Conservation (phyloP, 2,113 vertebrate genomes). For the Phainopepla nitens region DNA sequence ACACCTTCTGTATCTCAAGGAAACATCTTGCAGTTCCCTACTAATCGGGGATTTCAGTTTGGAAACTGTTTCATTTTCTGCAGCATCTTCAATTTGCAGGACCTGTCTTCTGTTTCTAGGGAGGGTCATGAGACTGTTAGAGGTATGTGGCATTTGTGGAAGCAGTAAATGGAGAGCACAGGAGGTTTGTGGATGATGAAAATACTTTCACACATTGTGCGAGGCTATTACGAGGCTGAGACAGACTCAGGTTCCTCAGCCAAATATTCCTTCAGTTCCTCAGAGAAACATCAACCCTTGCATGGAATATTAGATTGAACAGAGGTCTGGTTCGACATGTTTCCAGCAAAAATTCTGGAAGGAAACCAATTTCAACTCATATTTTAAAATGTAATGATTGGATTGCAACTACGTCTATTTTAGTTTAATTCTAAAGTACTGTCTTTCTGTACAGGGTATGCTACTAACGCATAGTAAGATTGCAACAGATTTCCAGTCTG, state of each 20-base stretch:
- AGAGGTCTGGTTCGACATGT: constrained; percentile 17
- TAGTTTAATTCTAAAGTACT: constrained; percentile 41
- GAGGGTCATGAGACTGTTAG: not conserved
- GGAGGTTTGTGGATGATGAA: constrained; percentile 28
- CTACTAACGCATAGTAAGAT: not conserved
- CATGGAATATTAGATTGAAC: constrained; percentile 46
- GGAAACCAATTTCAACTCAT: constrained; percentile 8
- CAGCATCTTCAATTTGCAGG: not conserved
- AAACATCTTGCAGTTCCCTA: not conserved
- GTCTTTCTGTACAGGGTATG: not conserved
- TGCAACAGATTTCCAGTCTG: constrained; percentile 48
- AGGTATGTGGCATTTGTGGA: not conserved
- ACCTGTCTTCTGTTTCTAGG: not conserved
- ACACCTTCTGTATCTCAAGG: not conserved
- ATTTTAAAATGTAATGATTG: constrained; percentile 20
- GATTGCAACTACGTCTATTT: constrained; percentile 27
- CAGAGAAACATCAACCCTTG: constrained; percentile 34
- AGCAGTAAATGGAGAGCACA: not conserved
- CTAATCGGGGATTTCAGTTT: not conserved
- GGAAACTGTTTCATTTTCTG: constrained; percentile 17
- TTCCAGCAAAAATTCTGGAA: constrained; percentile 36
- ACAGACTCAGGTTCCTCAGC: constrained; percentile 13
- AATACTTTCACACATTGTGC: not conserved
- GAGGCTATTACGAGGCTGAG: constrained; percentile 22
- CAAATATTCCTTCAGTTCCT: constrained; percentile 44